These are phyloP conservation scores for Endomychus coccineus DNA, from an alignment of 2,888 invertebrate genomes.

Conservation along the genomic window DNA sequence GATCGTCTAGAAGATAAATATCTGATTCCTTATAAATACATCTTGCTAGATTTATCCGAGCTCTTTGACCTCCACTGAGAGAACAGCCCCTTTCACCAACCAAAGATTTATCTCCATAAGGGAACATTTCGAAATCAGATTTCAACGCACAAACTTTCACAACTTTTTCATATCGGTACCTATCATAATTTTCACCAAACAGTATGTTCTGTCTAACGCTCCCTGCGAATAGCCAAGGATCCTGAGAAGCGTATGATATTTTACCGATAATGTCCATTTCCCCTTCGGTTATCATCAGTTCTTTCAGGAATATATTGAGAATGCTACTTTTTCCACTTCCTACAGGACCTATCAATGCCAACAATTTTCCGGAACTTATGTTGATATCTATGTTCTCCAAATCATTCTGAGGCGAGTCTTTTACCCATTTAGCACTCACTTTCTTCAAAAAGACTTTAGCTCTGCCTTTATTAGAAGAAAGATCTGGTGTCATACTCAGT, in stretches of 20 bases:
- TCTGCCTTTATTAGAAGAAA: slow-evolving; percentile 30
- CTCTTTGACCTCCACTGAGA: slow-evolving; percentile 79
- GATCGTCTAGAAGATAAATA: slow-evolving; percentile 74
- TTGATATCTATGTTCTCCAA: slow-evolving; percentile 46
- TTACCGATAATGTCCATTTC: slow-evolving; percentile 45
- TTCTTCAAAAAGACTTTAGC: slow-evolving; percentile 54
- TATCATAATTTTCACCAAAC: slow-evolving; percentile 59
- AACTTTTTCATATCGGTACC: slow-evolving; percentile 52
- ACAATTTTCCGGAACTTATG: slow-evolving; percentile 38
- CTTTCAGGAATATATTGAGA: slow-evolving; percentile 44
- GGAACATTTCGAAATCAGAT: slow-evolving; percentile 66
- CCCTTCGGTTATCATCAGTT: slow-evolving; percentile 44
- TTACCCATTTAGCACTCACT: slow-evolving; percentile 61
- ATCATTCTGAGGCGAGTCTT: slow-evolving; percentile 35
- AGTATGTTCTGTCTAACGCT: slow-evolving; percentile 70
- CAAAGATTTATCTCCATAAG: slow-evolving; percentile 66
- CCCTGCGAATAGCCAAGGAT: slow-evolving; percentile 56
- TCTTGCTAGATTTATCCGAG: slow-evolving; percentile 71
- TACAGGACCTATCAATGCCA: slow-evolving; percentile 60
- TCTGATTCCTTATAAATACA: slow-evolving; percentile 71
- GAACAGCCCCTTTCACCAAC: slow-evolving; percentile 78
- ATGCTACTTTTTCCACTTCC: slow-evolving; percentile 59
- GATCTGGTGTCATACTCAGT: too few species aligned
- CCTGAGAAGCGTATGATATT: slow-evolving; percentile 53
- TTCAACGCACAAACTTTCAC: slow-evolving; percentile 58